phyloP scores from a whole-genome alignment of 2,797 vertebrate genomes.

The Acanthurus lineatus region DNA sequence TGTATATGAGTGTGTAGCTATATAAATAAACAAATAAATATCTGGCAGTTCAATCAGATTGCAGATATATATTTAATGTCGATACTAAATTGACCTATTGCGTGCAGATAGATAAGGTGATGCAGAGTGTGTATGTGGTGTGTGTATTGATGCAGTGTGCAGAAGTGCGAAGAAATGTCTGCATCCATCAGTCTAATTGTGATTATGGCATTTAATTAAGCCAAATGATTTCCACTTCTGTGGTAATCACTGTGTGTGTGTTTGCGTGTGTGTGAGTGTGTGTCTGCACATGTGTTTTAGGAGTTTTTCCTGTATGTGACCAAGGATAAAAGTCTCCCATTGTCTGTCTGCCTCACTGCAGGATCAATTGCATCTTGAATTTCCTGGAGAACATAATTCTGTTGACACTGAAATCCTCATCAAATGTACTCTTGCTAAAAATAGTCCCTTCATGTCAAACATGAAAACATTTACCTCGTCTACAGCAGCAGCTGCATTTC shows the following conservation, averaged over 20 bases:
- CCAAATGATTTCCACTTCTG: conserved; percentile 55
- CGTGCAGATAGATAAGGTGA: conserved; percentile 27
- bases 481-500: conserved; percentile 19
- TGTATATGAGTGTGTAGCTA: not conserved
- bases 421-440: conserved; percentile 51
- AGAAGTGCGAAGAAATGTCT: conserved; percentile 22
- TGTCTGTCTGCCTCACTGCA: conserved; percentile 20
- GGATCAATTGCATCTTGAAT: conserved; percentile 49
- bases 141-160: not conserved
- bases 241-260: conserved; percentile 28
- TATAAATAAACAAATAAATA: not conserved
- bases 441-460: conserved; percentile 45
- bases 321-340: conserved; percentile 19
- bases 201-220: conserved; percentile 66
- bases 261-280: not conserved
- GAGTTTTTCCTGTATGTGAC: conserved; percentile 24
- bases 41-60: conserved; percentile 27
- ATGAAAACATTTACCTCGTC: conserved; percentile 10
- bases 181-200: conserved; percentile 48
- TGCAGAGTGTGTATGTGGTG: not conserved
- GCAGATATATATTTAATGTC: conserved; percentile 11
- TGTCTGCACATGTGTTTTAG: not conserved
- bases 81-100: conserved; percentile 25
- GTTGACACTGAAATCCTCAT: conserved; percentile 62
- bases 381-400: conserved; percentile 37